These are phyloP conservation scores for Pteria penguin DNA, from an alignment of 2,888 invertebrate genomes.

Conservation along the genomic window DNA sequence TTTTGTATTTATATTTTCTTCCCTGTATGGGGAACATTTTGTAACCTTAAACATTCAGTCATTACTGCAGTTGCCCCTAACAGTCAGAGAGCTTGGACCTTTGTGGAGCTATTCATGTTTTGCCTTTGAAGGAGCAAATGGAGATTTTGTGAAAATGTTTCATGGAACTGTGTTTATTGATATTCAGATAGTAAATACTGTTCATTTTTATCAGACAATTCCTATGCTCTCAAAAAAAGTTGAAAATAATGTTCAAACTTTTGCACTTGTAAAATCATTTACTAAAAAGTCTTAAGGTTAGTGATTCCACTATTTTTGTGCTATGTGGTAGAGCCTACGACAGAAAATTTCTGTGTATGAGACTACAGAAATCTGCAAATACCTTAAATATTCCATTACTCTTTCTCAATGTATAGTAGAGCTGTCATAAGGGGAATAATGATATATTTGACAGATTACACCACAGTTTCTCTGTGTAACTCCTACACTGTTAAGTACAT, in stretches of 20 bases:
- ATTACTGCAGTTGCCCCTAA: slow-evolving; percentile 21
- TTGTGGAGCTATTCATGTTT: slow-evolving; percentile 31
- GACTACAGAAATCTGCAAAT: background rate
- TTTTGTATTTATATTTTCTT: slow-evolving; percentile 27
- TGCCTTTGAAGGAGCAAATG: slow-evolving; percentile 31
- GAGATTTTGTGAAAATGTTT: slow-evolving; percentile 27
- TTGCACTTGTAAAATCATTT: slow-evolving; percentile 6
- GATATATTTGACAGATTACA: slow-evolving; percentile 3
- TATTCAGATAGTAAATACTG: slow-evolving; percentile 31
- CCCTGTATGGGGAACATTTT: slow-evolving; percentile 28
- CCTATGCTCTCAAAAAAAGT: slow-evolving; percentile 8
- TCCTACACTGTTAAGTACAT: slow-evolving; percentile 21
- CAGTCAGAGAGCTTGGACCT: slow-evolving; percentile 27
- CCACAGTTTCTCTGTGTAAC: slow-evolving; percentile 5
- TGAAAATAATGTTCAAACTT: background rate
- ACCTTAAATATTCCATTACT: background rate
- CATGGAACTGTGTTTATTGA: slow-evolving; percentile 34
- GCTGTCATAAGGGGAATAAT: background rate
- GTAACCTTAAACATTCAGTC: slow-evolving; percentile 36
- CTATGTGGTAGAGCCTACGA: background rate
- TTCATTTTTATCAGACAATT: slow-evolving; percentile 20
- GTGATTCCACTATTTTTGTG: background rate
- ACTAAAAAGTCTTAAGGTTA: slow-evolving; percentile 15
- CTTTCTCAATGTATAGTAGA: slow-evolving; percentile 8
- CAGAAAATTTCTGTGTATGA: background rate